Base-by-base conservation (phyloP, 1,140 invertebrate genomes). In the Leptinotarsa texana region DNA sequence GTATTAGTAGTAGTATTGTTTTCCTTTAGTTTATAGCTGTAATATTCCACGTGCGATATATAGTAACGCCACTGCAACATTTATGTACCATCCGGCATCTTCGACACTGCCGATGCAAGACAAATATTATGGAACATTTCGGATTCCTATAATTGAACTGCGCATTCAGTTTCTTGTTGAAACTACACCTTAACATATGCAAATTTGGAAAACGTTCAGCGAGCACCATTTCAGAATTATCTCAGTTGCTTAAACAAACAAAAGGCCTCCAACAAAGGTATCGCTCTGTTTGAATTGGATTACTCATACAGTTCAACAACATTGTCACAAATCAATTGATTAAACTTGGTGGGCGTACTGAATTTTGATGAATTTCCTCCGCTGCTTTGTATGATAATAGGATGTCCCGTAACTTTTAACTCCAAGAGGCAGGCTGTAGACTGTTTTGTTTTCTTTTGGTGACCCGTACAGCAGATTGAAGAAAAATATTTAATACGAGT, bases 321-420 rank as follows among this genome's bases (percentile, higher is more conserved):
- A 71, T 71, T 71, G 69, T 71, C 69, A 71, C 69, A 71, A 71
- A 71, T 71, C 69, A 71, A 71, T 71, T 71, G 69, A 62, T 61
- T 62, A 27, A 68, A 68, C 42, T 68, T 18, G 15, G 51, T 57
- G 51, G 51, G 51, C n/a, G 51, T 17, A 57, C 15, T 57, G 51
- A 57, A 57, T 57, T 57, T 57, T 18, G n/a, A 57, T 57, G 51
- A 57, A 57, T 15, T 57, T 57, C n/a, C 51, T 57, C 51, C 33
- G 33, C 33, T 42, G 33, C 33, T 42, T 42, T 42, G 33, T 42
- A 42, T 42, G 33, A 42, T 42, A 42, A 42, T 42, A 42, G 8
- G 33, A 42, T 42, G 33, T 42, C 33, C 33, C 33, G 33, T 42
- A 42, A 42, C 33, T 42, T 42, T 42, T 42, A 3, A 42, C 33